phyloP scores from a whole-genome alignment of 2,113 vertebrate genomes.

The Lepisosteus oculatus region DNA sequence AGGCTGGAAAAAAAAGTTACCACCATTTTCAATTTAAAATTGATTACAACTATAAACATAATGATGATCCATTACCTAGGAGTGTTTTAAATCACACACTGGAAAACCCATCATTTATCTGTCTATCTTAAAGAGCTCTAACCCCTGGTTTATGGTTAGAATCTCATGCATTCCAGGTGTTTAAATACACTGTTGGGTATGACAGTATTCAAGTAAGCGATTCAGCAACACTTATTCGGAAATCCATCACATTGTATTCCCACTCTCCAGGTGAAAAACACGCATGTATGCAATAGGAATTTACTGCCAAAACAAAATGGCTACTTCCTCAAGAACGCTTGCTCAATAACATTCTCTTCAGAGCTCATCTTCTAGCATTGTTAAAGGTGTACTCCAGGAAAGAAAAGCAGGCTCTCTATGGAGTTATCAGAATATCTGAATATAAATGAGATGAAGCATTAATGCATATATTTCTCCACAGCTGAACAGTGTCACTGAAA shows the following conservation, averaged over 20 bases:
- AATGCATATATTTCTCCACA: conserved; percentile 1
- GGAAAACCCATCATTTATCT: neutral
- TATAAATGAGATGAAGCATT: neutral
- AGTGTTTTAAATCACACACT: neutral
- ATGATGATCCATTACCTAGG: neutral
- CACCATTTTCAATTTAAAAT: neutral
- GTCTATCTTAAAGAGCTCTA: too few relatives aligned
- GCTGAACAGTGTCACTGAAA: neutral
- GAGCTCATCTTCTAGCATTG: neutral
- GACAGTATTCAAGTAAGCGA: too few relatives aligned
- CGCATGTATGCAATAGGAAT: neutral
- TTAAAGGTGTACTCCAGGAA: neutral
- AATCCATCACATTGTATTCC: too few relatives aligned
- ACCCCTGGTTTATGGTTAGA: too few relatives aligned
- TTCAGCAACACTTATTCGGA: too few relatives aligned
- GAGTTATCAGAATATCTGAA: conserved; percentile 11
- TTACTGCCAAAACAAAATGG: neutral
- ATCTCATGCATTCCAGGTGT: too few relatives aligned
- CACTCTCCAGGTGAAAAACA: neutral
- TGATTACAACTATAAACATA: conserved; percentile 4
- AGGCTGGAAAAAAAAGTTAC: neutral
- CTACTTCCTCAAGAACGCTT: neutral
- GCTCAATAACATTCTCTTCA: conserved; percentile 13
- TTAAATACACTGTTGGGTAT: too few relatives aligned
- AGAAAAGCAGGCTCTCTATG: neutral